phyloP scores from a whole-genome alignment of 2,113 vertebrate genomes.

The Chaetura pelagica region DNA sequence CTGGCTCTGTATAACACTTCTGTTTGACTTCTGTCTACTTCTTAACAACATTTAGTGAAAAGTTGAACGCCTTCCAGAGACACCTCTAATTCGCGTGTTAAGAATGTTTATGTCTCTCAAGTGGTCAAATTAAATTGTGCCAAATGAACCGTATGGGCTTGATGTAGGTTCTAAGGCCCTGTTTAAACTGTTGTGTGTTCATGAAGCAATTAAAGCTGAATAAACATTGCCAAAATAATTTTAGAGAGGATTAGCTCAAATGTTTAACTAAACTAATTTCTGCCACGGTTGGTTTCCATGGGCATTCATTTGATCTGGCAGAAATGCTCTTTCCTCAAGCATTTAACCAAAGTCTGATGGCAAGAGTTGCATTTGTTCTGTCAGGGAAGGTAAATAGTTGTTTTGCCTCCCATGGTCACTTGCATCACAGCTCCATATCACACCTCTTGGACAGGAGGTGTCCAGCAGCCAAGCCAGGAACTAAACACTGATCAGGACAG shows the following conservation, averaged over 20 bases:
- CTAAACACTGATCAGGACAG: not conserved
- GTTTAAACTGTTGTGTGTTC: constrained; percentile 35
- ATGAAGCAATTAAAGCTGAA: constrained; percentile 47
- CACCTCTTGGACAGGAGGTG: not conserved
- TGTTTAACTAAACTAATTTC: constrained; percentile 48
- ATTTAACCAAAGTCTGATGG: not conserved
- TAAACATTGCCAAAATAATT: constrained; percentile 44
- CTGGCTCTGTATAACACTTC: not conserved
- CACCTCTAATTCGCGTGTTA: constrained; percentile 42
- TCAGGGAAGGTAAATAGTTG: not conserved
- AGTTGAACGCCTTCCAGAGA: constrained; percentile 43
- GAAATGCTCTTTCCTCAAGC: constrained; percentile 1
- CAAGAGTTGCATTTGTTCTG: not conserved
- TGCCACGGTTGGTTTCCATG: not conserved
- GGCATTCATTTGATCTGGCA: not conserved
- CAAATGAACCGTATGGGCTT: constrained; percentile 4
- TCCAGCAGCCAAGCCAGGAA: not conserved
- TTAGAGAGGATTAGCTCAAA: constrained; percentile 44
- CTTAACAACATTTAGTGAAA: constrained; percentile 29
- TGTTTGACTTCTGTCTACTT: constrained; percentile 49
- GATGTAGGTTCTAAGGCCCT: constrained; percentile 13
- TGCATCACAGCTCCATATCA: not conserved
- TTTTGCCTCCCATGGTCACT: not conserved
- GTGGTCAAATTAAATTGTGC: constrained; percentile 64
- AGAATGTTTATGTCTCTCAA: constrained; percentile 58